Base-by-base conservation (phyloP, 2,797 vertebrate genomes). In the Chanos chanos region DNA sequence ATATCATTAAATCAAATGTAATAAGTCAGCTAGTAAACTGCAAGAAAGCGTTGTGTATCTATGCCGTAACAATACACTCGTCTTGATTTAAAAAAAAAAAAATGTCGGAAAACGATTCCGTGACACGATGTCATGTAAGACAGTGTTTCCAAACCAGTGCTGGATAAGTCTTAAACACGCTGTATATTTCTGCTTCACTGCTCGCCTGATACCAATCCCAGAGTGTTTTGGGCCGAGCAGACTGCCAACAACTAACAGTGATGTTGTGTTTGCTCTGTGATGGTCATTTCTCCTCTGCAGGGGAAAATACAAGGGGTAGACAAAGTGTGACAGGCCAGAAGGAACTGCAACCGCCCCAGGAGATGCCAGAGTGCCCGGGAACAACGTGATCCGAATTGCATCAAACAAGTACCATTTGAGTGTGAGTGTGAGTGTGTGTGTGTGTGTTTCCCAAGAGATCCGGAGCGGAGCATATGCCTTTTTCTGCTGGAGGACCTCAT, bases 201-300 rank as follows among this genome's bases (percentile, higher is more conserved):
- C 30, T 37, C 51, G 41, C 44, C 57, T 69, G 68, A 36, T 12
- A 31, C n/a, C 34, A 70, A 41, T 79, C 50, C 69, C 61, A 7
- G 16, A 68, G 75, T 71, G 74, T 74, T 54, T 66, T 49, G 64
- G 71, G 68, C 76, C 70, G 76, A 74, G 48, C 57, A 57, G 65
- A 51, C 73, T 77, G 80, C 80, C 76, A 78, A 74, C 78, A 80
- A 82, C 75, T 73, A 75, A 68, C 72, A 64, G 66, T 56, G 71
- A 77, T 76, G 76, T 75, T 80, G 77, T 77, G 71, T 70, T 69
- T 77, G 66, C 66, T 68, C 73, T 37, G 66, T 43, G 33, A 49
- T 74, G 73, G 72, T 73, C 31, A 21, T 74, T 71, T 77, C 40
- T 65, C 13, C 68, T 69, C 61, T 47, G 16, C 53, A 12, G 4